phyloP scores from a whole-genome alignment of 2,797 vertebrate species.

The Calcarius lapponicus region DNA sequence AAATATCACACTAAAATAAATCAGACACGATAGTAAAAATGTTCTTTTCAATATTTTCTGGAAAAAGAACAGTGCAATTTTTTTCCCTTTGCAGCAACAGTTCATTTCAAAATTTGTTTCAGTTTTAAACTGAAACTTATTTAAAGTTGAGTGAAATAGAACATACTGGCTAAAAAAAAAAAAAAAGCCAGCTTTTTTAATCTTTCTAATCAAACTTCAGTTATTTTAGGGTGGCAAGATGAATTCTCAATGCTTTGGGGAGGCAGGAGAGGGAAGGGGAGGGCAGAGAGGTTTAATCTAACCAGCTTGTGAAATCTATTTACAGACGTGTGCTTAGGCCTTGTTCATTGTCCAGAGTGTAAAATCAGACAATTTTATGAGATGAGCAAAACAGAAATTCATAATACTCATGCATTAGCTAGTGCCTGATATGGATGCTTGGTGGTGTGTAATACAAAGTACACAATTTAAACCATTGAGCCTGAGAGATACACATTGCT shows the following conservation, averaged over 20 bases:
- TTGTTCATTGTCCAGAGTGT: background rate
- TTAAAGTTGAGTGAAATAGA: background rate
- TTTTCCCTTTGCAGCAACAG: background rate
- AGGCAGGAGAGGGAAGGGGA: rapidly evolving
- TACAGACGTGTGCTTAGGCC: background rate
- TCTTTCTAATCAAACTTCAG: background rate
- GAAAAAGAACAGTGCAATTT: background rate
- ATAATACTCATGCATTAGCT: background rate
- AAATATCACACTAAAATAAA: background rate
- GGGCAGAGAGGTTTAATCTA: background rate
- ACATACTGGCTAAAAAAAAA: background rate
- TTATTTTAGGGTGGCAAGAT: background rate
- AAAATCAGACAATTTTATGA: background rate
- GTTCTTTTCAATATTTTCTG: background rate
- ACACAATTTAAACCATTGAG: background rate
- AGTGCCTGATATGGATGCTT: background rate
- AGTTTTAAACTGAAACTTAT: background rate
- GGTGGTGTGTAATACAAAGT: background rate
- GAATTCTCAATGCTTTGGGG: background rate
- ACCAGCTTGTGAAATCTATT: background rate
- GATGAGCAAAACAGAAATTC: background rate
- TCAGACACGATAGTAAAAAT: background rate
- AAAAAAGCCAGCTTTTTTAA: background rate
- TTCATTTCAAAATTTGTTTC: background rate
- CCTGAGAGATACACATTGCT: background rate